A percentile compares a stretch with the other conserved stretches of the same genome.
Conservation (phyloP, 1,140 invertebrate species). For the Aphidius ervi region DNA sequence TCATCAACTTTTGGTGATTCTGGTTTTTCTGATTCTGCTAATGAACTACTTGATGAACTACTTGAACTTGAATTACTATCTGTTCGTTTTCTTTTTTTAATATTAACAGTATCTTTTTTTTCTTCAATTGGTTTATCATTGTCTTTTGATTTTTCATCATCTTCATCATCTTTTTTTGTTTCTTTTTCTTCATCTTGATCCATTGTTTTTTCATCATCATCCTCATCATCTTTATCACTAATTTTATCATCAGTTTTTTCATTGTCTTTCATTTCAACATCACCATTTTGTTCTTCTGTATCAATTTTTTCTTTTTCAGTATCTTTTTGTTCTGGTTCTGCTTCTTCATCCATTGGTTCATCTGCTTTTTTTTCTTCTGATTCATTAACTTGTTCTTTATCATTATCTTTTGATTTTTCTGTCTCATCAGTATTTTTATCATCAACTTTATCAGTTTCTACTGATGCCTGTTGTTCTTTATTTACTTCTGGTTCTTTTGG, state of each 20-base stretch:
- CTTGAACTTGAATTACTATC: conserved; percentile 1
- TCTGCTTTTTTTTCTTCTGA: conserved; percentile 1
- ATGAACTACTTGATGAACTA: conserved; percentile 21
- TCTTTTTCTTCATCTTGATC: conserved; percentile 12
- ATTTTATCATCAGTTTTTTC: conserved; percentile 1
- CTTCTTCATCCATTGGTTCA: conserved; percentile 7
- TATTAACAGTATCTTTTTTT: not conserved
- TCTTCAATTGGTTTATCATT: conserved; percentile 39
- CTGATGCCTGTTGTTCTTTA: conserved; percentile 45
- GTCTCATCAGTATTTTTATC: conserved; percentile 22
- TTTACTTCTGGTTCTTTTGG: conserved; percentile 43
- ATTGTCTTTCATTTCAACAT: conserved; percentile 40
- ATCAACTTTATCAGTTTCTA: conserved; percentile 41
- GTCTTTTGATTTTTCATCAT: conserved; percentile 27
- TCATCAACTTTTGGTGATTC: conserved; percentile 27
- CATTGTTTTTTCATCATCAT: not conserved
- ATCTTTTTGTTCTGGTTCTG: conserved; percentile 23
- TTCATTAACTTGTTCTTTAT: conserved; percentile 3
- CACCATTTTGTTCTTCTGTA: conserved; percentile 30
- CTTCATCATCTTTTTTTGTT: conserved; percentile 19
- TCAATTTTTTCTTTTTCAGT: conserved; percentile 15
- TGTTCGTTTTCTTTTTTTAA: not conserved
- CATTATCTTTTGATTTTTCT: conserved; percentile 20
- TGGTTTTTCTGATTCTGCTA: conserved; percentile 25
- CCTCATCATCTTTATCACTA: no score